These are phyloP conservation scores for Encarsia formosa DNA, from an alignment of 2,888 invertebrate species.

Conservation along the genomic window DNA sequence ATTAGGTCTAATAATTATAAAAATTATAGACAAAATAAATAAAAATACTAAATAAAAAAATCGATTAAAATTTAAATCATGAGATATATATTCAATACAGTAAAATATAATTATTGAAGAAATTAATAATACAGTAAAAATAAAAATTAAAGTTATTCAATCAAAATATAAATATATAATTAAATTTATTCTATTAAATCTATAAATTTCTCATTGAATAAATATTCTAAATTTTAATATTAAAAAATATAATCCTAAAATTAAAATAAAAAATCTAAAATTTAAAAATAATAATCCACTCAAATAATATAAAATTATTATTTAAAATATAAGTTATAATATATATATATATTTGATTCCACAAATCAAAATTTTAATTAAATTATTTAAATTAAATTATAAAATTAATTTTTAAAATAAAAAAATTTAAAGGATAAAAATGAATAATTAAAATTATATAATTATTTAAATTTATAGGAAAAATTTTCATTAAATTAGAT, in stretches of 20 bases:
- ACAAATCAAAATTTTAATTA: conserved; percentile 66
- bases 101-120: conserved; percentile 48
- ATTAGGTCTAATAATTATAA: conserved; percentile 67
- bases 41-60: conserved; percentile 64
- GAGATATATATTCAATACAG: conserved; percentile 57
- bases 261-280: conserved; percentile 54
- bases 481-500: conserved; percentile 42
- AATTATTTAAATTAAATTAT: conserved; percentile 55
- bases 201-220: conserved; percentile 57
- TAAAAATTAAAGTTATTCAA: conserved; percentile 64
- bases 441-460: conserved; percentile 62
- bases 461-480: conserved; percentile 45
- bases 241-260: conserved; percentile 50
- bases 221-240: conserved; percentile 52
- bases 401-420: conserved; percentile 54
- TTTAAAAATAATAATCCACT: conserved; percentile 36
- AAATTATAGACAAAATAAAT: conserved; percentile 65
- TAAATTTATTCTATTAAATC: conserved; percentile 52
- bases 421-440: conserved; percentile 62
- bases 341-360: conserved; percentile 58
- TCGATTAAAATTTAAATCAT: conserved; percentile 58
- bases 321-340: conserved; percentile 53
- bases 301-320: conserved; percentile 54
- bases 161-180: conserved; percentile 60
- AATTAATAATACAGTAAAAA: conserved; percentile 64